These are phyloP conservation scores for Agelastica alni DNA, from an alignment of 2,888 invertebrate genomes.

Conservation along the genomic window DNA sequence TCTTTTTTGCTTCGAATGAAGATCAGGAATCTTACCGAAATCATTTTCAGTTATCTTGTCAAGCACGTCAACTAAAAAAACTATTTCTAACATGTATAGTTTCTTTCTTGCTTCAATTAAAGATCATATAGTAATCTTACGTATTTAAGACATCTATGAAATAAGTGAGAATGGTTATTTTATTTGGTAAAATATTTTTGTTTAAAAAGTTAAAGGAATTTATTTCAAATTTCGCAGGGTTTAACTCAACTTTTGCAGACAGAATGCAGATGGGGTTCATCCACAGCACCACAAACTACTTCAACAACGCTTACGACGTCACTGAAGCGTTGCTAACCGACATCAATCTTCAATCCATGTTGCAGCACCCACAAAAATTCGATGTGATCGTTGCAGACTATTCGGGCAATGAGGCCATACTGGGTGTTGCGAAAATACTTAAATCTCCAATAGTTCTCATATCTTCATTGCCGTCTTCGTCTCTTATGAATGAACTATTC, in stretches of 20 bases:
- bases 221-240: slow-evolving; percentile 1
- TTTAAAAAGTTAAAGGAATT: slow-evolving; percentile 48
- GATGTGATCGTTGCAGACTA: slow-evolving; percentile 54
- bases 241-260: background rate
- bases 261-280: slow-evolving; percentile 8
- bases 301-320: slow-evolving; percentile 17
- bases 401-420: slow-evolving; percentile 57
- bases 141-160: too few relatives aligned
- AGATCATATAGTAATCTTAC: too few relatives aligned
- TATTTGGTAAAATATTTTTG: background rate
- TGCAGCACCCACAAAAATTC: slow-evolving; percentile 47
- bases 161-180: too few relatives aligned
- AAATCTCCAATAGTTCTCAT: slow-evolving; percentile 47
- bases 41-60: too few relatives aligned
- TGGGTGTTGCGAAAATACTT: slow-evolving; percentile 48
- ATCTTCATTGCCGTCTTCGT: slow-evolving; percentile 54
- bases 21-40: too few relatives aligned
- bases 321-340: slow-evolving; percentile 48
- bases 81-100: too few relatives aligned
- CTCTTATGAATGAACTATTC: slow-evolving; percentile 56
- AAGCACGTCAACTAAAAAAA: too few relatives aligned
- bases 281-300: slow-evolving; percentile 3
- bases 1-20: too few relatives aligned
- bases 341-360: slow-evolving; percentile 50
- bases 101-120: too few relatives aligned